A percentile compares a stretch with the other conserved stretches of the same genome.
Evolutionary conservation across 2,113 vertebrate species (phyloP).

Genomic region (Willisornis vidua): DNA sequence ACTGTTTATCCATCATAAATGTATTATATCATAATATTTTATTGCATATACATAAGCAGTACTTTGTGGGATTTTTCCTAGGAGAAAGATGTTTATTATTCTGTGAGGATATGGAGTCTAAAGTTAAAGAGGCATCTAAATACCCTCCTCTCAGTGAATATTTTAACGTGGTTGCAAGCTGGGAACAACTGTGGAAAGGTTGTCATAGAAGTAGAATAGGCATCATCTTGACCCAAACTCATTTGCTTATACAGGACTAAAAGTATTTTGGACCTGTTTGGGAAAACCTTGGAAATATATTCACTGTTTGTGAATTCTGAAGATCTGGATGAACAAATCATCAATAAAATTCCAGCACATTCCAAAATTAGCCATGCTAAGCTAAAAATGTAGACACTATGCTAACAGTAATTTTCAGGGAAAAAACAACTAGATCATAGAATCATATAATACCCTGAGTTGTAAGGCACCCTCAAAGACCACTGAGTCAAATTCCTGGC

Average conservation of each 20-base stretch:
- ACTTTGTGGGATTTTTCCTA: neutral
- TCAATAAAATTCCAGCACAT: conserved; percentile 48
- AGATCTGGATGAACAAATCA: conserved; percentile 14
- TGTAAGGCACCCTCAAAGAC: neutral
- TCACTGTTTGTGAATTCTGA: neutral
- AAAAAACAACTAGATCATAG: neutral
- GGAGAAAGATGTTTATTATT: neutral
- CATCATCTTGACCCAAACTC: conserved; percentile 8
- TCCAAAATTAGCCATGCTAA: neutral
- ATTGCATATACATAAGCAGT: neutral
- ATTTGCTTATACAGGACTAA: conserved; percentile 35
- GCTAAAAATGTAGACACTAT: neutral
- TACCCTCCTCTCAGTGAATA: neutral
- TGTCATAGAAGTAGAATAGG: neutral
- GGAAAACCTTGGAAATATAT: conserved; percentile 42
- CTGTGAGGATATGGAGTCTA: neutral
- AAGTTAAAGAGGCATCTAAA: neutral
- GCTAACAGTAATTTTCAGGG: neutral
- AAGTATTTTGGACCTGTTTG: conserved; percentile 11
- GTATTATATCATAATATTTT: neutral
- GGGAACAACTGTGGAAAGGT: neutral
- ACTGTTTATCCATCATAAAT: neutral
- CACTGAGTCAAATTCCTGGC: neutral
- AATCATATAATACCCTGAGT: neutral
- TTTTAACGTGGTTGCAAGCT: neutral